Percentiles rank a stretch among this genome's conserved stretches.
These are phyloP conservation scores for Pegea sp. DNA, from an alignment of 23 tunicate species.

Conservation along the genomic window DNA sequence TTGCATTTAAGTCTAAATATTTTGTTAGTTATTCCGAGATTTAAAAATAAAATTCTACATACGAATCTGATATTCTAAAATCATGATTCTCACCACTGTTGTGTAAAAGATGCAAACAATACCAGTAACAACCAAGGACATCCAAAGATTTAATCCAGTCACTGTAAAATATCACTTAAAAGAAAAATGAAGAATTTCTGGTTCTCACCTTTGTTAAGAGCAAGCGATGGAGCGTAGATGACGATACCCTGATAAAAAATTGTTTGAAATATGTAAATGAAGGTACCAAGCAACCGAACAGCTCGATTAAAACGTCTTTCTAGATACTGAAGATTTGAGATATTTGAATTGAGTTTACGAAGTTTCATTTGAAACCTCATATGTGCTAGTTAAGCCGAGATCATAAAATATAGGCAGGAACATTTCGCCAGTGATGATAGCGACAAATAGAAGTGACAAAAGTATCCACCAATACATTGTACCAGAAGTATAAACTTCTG, in stretches of 20 bases:
- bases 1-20: too few relatives aligned
- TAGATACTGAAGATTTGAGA: conserved; percentile 25
- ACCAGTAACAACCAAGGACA: conserved; percentile 38
- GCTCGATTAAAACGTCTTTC: conserved; percentile 42
- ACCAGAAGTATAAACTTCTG: conserved; percentile 77
- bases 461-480: conserved; percentile 91
- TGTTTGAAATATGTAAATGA: conserved; percentile 42
- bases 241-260: conserved; percentile 47
- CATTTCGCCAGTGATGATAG: conserved; percentile 32
- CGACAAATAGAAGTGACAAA: conserved; percentile 15
- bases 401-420: conserved; percentile 37
- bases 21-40: too few relatives aligned
- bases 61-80: too few relatives aligned
- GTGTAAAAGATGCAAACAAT: conserved; percentile 61
- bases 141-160: conserved; percentile 53
- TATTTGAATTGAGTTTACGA: background rate
- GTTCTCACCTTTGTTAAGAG: conserved; percentile 27
- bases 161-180: conserved; percentile 17
- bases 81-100: conserved; percentile 35
- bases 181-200: too few relatives aligned
- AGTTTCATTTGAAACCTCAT: too few relatives aligned
- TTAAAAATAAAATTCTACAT: too few relatives aligned
- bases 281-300: conserved; percentile 22
- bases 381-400: conserved; percentile 26
- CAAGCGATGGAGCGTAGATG: conserved; percentile 57